Evolutionary conservation across 2,888 invertebrate species (phyloP).

Genomic region (Amblyjoppa fuscipennis): DNA sequence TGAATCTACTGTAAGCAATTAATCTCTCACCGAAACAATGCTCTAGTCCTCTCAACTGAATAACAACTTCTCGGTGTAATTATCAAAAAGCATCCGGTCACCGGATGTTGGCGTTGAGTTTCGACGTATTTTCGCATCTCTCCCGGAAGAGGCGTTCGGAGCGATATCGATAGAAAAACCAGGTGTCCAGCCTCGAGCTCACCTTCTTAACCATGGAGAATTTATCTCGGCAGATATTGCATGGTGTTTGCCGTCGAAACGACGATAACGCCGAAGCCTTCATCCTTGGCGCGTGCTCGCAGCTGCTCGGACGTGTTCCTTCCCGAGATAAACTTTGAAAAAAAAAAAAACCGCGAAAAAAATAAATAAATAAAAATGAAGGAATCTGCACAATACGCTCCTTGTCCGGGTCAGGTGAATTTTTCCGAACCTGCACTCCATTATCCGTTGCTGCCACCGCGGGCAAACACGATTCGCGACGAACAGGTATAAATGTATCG

Average conservation of each 20-base stretch:
- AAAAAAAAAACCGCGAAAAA: slow-evolving; percentile 9
- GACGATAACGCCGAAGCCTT: slow-evolving; percentile 74
- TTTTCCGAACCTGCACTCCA: slow-evolving; percentile 76
- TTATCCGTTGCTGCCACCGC: slow-evolving; percentile 58
- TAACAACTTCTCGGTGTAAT: too few relatives aligned
- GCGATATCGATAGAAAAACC: slow-evolving; percentile 66
- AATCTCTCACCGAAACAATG: too few relatives aligned
- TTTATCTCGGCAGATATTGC: slow-evolving; percentile 74
- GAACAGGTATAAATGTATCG: slow-evolving; percentile 74
- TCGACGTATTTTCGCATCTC: slow-evolving; percentile 21
- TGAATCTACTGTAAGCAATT: too few relatives aligned
- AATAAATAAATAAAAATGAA: slow-evolving; percentile 4
- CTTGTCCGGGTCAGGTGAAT: slow-evolving; percentile 83
- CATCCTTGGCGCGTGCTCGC: slow-evolving; percentile 82
- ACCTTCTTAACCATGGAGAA: slow-evolving; percentile 42
- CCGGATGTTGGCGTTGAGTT: not conserved
- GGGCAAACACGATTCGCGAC: slow-evolving; percentile 60
- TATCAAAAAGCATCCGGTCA: not conserved
- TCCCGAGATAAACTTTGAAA: slow-evolving; percentile 72
- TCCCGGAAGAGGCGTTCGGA: slow-evolving; percentile 53
- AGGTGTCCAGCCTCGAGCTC: slow-evolving; percentile 70
- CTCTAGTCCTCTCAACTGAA: too few relatives aligned
- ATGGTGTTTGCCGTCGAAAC: slow-evolving; percentile 76
- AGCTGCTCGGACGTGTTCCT: slow-evolving; percentile 79
- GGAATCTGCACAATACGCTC: slow-evolving; percentile 77